phyloP scores from a whole-genome alignment of 92 coral and sea anemone genomes.

The Porites divaricata region DNA sequence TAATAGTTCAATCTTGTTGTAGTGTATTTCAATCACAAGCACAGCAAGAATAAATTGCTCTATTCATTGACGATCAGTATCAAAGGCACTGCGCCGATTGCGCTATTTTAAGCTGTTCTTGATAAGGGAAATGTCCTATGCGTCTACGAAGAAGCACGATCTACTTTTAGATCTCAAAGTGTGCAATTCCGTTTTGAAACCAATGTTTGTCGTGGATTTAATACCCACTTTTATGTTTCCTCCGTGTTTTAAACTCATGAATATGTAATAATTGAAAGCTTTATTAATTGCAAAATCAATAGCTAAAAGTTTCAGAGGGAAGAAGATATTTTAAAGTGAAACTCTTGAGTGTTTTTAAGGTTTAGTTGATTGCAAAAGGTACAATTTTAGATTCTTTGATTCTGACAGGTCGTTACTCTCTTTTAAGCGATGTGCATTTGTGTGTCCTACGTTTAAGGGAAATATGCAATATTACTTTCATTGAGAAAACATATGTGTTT shows the following conservation, averaged over 20 bases:
- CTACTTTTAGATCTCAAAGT: neutral
- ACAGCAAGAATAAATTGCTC: conserved; percentile 31
- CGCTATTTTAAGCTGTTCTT: conserved; percentile 6
- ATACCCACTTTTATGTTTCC: neutral
- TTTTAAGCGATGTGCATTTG: neutral
- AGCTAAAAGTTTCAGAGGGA: conserved; percentile 16
- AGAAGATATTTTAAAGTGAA: too few species aligned
- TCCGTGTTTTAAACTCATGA: conserved; percentile 2
- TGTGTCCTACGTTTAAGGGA: neutral
- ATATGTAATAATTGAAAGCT: conserved; percentile 15
- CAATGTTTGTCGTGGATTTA: neutral
- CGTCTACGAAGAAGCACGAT: neutral
- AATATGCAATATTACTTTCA: too few species aligned
- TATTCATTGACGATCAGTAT: conserved; percentile 8
- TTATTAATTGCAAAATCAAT: conserved; percentile 18
- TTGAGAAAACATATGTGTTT: conserved; percentile 7
- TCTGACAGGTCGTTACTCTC: too few species aligned
- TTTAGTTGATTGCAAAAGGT: neutral
- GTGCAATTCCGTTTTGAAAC: neutral
- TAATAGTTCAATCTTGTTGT: conserved; percentile 32
- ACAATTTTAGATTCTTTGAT: too few species aligned
- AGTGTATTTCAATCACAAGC: conserved; percentile 39
- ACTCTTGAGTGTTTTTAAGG: neutral
- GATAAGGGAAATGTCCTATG: neutral
- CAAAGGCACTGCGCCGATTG: neutral